Conservation (phyloP, 2,797 vertebrate genomes). For the Microctenopoma stevenorrisi region DNA sequence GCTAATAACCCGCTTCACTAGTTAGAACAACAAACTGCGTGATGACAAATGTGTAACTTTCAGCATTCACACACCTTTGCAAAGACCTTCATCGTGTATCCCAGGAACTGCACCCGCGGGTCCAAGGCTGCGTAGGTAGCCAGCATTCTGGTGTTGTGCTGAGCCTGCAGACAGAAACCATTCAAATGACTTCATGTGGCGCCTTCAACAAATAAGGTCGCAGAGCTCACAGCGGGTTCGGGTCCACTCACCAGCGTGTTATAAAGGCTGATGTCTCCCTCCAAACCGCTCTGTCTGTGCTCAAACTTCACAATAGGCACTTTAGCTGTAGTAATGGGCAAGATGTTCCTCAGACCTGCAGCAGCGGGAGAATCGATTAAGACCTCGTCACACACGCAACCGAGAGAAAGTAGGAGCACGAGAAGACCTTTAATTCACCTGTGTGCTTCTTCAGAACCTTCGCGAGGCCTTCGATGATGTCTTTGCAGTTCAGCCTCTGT, state of each 20-base stretch:
- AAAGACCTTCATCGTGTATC: constrained; percentile 99
- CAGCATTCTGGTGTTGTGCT: constrained; percentile 98
- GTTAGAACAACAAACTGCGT: too few species aligned
- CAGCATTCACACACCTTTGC: constrained; percentile 87
- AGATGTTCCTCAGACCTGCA: constrained; percentile 95
- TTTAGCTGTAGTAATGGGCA: constrained; percentile 99
- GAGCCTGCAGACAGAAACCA: constrained; percentile 85
- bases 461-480: constrained; percentile 97
- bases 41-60: too few species aligned
- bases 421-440: constrained; percentile 76
- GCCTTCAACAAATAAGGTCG: not conserved
- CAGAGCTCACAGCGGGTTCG: not conserved
- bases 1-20: too few species aligned
- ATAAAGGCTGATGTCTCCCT: constrained; percentile 98
- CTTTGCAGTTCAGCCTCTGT: constrained; percentile 98
- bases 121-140: constrained; percentile 96
- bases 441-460: constrained; percentile 97
- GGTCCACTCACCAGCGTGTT: constrained; percentile 91
- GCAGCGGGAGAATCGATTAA: not conserved
- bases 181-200: not conserved
- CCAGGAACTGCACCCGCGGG: constrained; percentile 93
- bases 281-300: constrained; percentile 93
- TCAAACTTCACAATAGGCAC: constrained; percentile 99
- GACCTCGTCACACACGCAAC: too few species aligned
- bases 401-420: not conserved